Evolutionary conservation across 92 coral and sea anemone genomes (phyloP).

Genomic region (Epizoanthus stellaris): DNA sequence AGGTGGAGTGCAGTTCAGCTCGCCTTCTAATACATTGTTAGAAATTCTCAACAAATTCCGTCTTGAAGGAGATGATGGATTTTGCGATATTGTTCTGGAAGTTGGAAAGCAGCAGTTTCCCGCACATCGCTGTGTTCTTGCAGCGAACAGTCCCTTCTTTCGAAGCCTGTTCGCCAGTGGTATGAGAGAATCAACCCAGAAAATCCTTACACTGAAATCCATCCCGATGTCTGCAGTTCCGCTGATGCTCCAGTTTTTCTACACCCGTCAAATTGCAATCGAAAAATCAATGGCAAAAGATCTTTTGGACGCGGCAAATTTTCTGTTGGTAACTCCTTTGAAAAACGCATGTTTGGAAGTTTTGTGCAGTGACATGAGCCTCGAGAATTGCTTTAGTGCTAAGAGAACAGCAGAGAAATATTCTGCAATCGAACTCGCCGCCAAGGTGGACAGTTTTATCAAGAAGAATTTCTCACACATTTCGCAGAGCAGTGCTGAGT

Average conservation of each 20-base stretch:
- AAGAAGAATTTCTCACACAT: constrained; percentile 29
- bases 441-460: constrained; percentile 38
- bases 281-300: constrained; percentile 27
- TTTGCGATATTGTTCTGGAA: constrained; percentile 40
- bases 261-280: constrained; percentile 39
- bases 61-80: constrained; percentile 43
- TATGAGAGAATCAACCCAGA: constrained; percentile 38
- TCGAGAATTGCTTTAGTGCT: constrained; percentile 37
- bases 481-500: constrained; percentile 24
- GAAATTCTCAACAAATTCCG: constrained; percentile 37
- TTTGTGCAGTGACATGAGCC: constrained; percentile 31
- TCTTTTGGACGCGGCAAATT: constrained; percentile 27
- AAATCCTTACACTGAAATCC: constrained; percentile 12
- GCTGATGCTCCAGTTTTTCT: constrained; percentile 34
- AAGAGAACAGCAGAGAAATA: constrained; percentile 45
- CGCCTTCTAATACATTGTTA: constrained; percentile 15
- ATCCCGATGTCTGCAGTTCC: constrained; percentile 20
- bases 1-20: constrained; percentile 32
- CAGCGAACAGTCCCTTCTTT: constrained; percentile 40
- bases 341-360: constrained; percentile 42
- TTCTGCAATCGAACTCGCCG: constrained; percentile 37
- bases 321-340: constrained; percentile 28
- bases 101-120: constrained; percentile 30
- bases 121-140: constrained; percentile 34
- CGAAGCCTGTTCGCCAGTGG: constrained; percentile 40